Base-by-base conservation (phyloP, 1,140 invertebrate species). In the Diachasma alloeum region DNA sequence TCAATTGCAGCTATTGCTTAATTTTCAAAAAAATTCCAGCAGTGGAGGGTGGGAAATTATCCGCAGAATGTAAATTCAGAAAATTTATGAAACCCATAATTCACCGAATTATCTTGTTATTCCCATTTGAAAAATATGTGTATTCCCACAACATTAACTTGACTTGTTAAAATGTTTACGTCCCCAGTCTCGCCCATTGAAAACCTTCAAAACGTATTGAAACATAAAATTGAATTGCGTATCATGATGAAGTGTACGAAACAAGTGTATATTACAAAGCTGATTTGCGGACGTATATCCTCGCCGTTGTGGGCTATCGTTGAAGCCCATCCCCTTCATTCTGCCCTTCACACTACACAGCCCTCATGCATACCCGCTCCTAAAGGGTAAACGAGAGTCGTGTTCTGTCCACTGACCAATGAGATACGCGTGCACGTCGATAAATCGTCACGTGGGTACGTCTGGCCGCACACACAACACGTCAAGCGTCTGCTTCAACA, bases 371-470 rank as follows among this genome's bases (percentile, higher is more conserved):
- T 15, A 37, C 4, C 2, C 26, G n/a, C 15, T n/a, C 5, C 31
- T n/a, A 19, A 68, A 68, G 66, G 66, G 66, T 68, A 56, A 72
- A 37, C 46, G 46, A 72, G 46, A 22, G 0, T 53, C n/a, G 13
- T 48, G 70, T 56, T 31, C 42, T 53, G 70, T 72, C 4, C 19
- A 56, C 22, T 37, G 48, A 56, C 44, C 70, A 72, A 56, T 72
- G 70, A 72, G 46, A 56, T 72, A 72, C 53, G 19, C 39, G 66
- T 63, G 53, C 15, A 74, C 19, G 72, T 74, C 72, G 72, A 74
- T 74, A 74, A 74, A 74, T 74, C 53, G 72, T 37, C 72, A 63
- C 72, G 72, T 42, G 53, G 72, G 15, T 39, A 17, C 8, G 36
- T 31, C 59, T 63, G 1, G 59, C 59, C 69, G 22, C 69, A 71